Evolutionary conservation across 2,888 invertebrate genomes (phyloP).

Genomic region (Ophion ventricosus): DNA sequence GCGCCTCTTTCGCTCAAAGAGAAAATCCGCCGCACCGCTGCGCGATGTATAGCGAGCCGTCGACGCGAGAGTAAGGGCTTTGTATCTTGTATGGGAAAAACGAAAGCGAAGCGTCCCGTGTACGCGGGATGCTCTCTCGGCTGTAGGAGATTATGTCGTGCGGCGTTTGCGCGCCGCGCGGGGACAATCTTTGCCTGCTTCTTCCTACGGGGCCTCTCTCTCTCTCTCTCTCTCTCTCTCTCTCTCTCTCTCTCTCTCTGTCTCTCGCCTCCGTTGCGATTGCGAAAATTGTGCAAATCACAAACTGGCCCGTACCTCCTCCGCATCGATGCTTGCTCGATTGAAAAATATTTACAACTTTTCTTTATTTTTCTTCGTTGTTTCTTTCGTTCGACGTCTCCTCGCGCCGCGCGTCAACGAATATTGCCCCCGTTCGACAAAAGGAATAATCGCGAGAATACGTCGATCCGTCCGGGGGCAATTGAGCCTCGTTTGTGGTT

Average conservation of each 20-base stretch:
- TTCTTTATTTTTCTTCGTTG: neutral
- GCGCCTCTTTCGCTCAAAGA: conserved; percentile 55
- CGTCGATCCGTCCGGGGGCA: conserved; percentile 76
- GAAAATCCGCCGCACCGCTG: conserved; percentile 48
- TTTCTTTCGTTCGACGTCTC: too few relatives aligned
- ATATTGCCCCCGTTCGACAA: conserved; percentile 68
- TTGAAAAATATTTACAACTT: too few relatives aligned
- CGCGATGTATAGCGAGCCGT: conserved; percentile 1
- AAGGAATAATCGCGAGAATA: conserved; percentile 71
- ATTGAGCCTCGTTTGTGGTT: conserved; percentile 79
- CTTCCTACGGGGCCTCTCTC: too few relatives aligned
- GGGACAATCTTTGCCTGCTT: neutral
- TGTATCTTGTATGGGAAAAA: conserved; percentile 56
- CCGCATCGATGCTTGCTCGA: too few relatives aligned
- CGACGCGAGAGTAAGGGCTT: conserved; percentile 52
- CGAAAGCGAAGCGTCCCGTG: conserved; percentile 33
- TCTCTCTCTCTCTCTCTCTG: too few relatives aligned
- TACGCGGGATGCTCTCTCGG: conserved; percentile 19
- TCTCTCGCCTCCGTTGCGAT: too few relatives aligned
- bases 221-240: too few relatives aligned
- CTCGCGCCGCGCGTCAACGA: too few relatives aligned
- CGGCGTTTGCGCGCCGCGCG: conserved; percentile 19
- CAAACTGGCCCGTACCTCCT: too few relatives aligned
- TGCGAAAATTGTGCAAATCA: too few relatives aligned
- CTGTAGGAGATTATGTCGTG: conserved; percentile 20